These are phyloP conservation scores for Piaya cayana DNA, from an alignment of 2,113 vertebrate genomes.

Conservation along the genomic window DNA sequence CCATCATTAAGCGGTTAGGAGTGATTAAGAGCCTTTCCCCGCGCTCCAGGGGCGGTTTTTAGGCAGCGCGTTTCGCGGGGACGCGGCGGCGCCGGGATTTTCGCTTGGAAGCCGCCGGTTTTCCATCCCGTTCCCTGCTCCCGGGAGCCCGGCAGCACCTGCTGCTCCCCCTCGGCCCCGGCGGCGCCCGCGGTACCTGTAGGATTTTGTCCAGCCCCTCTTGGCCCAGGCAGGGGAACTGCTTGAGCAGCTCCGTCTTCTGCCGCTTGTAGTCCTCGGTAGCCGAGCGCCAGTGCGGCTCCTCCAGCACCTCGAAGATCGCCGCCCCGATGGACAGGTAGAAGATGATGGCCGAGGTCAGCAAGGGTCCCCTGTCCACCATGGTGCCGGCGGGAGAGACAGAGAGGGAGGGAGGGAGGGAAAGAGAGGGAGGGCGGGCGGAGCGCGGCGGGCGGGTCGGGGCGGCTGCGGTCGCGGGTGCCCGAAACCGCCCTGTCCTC, in stretches of 20 bases:
- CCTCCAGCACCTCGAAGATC: slow-evolving; percentile 96
- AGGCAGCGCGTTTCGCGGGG: neutral
- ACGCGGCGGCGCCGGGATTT: neutral
- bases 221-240: slow-evolving; percentile 86
- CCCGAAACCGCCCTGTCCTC: neutral
- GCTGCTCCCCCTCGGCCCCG: neutral
- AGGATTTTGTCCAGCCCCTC: slow-evolving; percentile 89
- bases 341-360: slow-evolving; percentile 97
- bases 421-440: neutral
- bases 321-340: slow-evolving; percentile 98
- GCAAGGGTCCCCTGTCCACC: slow-evolving; percentile 95
- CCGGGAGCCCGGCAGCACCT: neutral
- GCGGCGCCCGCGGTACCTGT: slow-evolving; percentile 78
- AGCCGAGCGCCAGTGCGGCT: slow-evolving; percentile 90
- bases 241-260: slow-evolving; percentile 84
- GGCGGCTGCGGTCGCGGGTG: neutral
- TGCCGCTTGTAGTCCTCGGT: slow-evolving; percentile 77
- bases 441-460: neutral
- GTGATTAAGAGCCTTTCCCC: neutral
- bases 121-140: neutral
- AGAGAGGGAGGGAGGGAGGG: neutral
- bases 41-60: neutral
- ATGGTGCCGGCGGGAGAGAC: slow-evolving; percentile 73
- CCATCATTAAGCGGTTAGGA: neutral
- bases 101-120: neutral